Base-by-base conservation (phyloP, 1,140 invertebrate species). In the Sesamia nonagrioides region DNA sequence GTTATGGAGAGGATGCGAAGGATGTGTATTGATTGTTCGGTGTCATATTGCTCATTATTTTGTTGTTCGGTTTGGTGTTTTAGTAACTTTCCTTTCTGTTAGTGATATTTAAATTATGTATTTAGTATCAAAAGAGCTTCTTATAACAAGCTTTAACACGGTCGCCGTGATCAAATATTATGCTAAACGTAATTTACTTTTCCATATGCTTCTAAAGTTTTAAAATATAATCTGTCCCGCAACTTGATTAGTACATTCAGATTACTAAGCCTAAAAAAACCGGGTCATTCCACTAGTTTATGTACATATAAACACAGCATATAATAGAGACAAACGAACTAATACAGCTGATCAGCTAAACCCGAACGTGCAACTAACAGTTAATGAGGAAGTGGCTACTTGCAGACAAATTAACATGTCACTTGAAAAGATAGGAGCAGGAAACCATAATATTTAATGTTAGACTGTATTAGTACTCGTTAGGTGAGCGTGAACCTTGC, bases 311-410 rank as follows among this genome's bases (percentile, higher is more conserved):
- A 86, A 86, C 84, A 83, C 66, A 77, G 48, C 80, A 83, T 77
- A 69, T 85, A 88, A 89, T 88, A 88, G 56, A 86, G 83, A 88
- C 77, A 82, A 87, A 86, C 83, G 63, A 77, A 69, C 82, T 84
- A 86, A 88, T 91, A 77, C 60, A 68, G 48, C 50, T 77, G 74
- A 77, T 66, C 74, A 77, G 48, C 61, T 68, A 66, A 77, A 77
- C 60, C 60, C 74, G 58, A 68, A 66, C 60, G 45, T 77, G 61
- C 48, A 77, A 77, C 74, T 66, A 89, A 85, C 81, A 74, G 66
- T 86, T 94, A 93, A 94, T 93, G 90, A 94, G 92, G 92, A 94
- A 91, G 91, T 91, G 69, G 54, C 89, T 94, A 91, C 91, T 94
- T 93, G 82, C 74, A 77, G 74, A 77, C 87, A 85, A 90, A 91